phyloP scores from a whole-genome alignment of 2,113 vertebrate genomes.

The Synodontis membranacea region DNA sequence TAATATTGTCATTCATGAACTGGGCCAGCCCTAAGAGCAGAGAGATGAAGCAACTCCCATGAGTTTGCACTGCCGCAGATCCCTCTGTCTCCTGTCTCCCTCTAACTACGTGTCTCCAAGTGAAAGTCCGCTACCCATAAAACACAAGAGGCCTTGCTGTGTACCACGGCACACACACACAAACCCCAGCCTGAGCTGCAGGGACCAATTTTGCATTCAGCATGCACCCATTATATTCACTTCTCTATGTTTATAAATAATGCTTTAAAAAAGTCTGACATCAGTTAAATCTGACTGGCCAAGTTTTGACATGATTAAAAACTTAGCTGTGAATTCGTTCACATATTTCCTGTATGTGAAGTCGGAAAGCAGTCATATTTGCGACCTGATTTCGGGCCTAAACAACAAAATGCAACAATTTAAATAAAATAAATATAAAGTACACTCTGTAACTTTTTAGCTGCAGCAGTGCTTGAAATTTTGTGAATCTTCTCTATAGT shows the following conservation, averaged over 20 bases:
- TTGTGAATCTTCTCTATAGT: no score
- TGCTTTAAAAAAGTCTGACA: background rate
- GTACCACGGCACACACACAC: background rate
- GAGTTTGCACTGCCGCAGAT: conserved; percentile 47
- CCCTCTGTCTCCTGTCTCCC: background rate
- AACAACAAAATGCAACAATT: background rate
- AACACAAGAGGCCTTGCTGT: conserved; percentile 42
- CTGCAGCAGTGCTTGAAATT: no score
- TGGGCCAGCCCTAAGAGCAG: conserved; percentile 23
- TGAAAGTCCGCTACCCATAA: conserved; percentile 37
- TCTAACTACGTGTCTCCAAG: conserved; percentile 45
- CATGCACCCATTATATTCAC: background rate
- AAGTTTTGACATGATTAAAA: background rate
- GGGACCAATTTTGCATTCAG: background rate
- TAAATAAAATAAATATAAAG: background rate
- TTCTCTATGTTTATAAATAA: background rate
- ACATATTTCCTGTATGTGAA: background rate
- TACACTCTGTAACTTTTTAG: background rate
- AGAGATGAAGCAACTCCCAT: conserved; percentile 33
- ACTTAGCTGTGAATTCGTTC: background rate
- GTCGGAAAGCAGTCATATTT: background rate
- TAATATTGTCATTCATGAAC: conserved; percentile 15
- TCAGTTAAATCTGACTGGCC: background rate
- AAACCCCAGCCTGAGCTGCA: background rate
- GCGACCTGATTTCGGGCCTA: background rate